Evolutionary conservation across 2,113 vertebrate genomes (phyloP).

Genomic region (western clawed frog (Xenopus tropicalis)): UCB_Xtro_10.0 CM004449.2:101859501-101860000

Average conservation of each 20-base stretch:
- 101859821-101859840: background rate
- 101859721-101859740: background rate
- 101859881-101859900: background rate
- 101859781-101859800: background rate
- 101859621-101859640: no score
- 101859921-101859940: slow-evolving; percentile 10
- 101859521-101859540: no score
- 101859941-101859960: slow-evolving; percentile 25
- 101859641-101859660: no score
- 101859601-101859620: no score
- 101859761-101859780: background rate
- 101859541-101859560: no score
- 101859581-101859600: no score
- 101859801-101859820: background rate
- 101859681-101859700: no score
- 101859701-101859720: no score
- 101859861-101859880: background rate
- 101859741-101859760: background rate
- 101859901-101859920: slow-evolving; percentile 9
- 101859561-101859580: no score
- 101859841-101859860: slow-evolving; percentile 24
- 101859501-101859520: no score
- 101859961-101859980: slow-evolving; percentile 13
- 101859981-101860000: slow-evolving; percentile 15
- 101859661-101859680: no score